Percentiles rank a stretch among this genome's conserved stretches.
Evolutionary conservation across 2,888 invertebrate genomes (phyloP).

Genomic region (Hirtodrosophila histrioides): DNA sequence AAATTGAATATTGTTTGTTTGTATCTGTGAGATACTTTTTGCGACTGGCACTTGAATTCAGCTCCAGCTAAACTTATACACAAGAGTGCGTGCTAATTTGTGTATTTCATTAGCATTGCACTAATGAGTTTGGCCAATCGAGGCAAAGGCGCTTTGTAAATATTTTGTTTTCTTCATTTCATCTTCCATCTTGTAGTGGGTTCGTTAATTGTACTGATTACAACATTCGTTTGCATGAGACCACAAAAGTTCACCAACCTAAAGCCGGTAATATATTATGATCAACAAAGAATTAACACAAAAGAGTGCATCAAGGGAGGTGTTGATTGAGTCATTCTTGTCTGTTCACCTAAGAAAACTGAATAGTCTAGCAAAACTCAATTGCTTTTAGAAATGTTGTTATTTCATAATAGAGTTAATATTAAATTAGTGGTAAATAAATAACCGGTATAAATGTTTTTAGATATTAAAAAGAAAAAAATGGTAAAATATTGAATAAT

Average conservation of each 20-base stretch:
- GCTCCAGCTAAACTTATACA: constrained; percentile 5
- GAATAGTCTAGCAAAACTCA: too few species aligned
- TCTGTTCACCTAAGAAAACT: background rate
- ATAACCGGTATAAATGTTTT: too few species aligned
- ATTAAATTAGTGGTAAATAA: too few species aligned
- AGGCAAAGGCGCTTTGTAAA: constrained; percentile 4
- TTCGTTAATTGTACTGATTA: constrained; percentile 64
- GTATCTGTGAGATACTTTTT: constrained; percentile 31
- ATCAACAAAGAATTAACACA: too few species aligned
- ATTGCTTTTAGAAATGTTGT: too few species aligned
- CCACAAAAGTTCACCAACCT: constrained; percentile 60
- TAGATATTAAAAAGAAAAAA: too few species aligned
- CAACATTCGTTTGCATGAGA: constrained; percentile 35
- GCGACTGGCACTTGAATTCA: constrained; percentile 3
- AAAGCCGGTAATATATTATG: background rate
- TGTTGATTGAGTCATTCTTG: background rate
- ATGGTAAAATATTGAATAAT: too few species aligned
- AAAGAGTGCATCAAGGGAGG: background rate
- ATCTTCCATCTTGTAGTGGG: constrained; percentile 4
- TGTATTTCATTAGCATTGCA: constrained; percentile 56
- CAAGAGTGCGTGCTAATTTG: constrained; percentile 24
- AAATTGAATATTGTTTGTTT: constrained; percentile 14
- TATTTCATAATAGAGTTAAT: too few species aligned
- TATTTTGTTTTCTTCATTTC: constrained; percentile 23
- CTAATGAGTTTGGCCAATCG: constrained; percentile 55